phyloP scores from a whole-genome alignment of 1,140 invertebrate genomes.

The Steinernema khuongi region DNA sequence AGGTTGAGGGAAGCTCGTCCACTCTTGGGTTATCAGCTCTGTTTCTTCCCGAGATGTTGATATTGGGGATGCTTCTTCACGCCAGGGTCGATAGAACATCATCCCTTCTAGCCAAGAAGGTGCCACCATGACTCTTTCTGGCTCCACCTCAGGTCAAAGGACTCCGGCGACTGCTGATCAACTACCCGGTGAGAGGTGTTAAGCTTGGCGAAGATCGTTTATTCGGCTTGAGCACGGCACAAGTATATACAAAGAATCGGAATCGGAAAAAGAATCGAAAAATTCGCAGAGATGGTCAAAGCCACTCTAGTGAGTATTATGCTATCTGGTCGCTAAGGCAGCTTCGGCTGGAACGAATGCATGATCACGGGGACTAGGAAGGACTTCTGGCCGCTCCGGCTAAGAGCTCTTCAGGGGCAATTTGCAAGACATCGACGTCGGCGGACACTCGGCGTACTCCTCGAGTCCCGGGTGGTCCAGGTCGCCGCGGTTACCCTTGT shows the following conservation, averaged over 20 bases:
- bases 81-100: no score
- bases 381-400: not conserved
- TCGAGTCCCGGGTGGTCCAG: slow-evolving; percentile 64
- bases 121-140: no score
- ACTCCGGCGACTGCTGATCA: no score
- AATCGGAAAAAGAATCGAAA: not conserved
- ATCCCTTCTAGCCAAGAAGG: no score
- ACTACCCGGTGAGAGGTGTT: no score
- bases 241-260: not conserved
- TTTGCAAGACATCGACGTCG: slow-evolving; percentile 4
- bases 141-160: no score
- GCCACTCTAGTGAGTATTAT: no score
- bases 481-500: slow-evolving; percentile 61
- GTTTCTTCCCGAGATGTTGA: no score
- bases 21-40: no score
- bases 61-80: no score
- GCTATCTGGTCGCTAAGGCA: not conserved
- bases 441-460: slow-evolving; percentile 31
- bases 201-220: not conserved
- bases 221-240: not conserved
- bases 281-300: no score
- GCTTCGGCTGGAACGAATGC: not conserved
- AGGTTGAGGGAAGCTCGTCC: no score
- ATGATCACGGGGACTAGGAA: not conserved
- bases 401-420: not conserved